Evolutionary conservation across 2,797 vertebrate genomes (phyloP).

Genomic region (Galaxias olidus): DNA sequence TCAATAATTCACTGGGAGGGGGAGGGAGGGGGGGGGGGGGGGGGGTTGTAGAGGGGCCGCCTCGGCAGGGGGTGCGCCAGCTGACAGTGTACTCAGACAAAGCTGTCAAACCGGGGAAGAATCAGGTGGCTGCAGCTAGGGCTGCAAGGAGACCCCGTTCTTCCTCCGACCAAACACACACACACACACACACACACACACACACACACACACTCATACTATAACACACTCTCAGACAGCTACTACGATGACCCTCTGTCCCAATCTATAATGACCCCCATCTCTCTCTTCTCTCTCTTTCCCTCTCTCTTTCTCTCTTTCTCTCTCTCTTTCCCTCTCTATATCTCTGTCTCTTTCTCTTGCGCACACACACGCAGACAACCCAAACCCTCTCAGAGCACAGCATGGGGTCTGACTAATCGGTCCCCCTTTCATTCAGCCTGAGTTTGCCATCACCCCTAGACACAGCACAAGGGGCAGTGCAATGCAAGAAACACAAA

Average conservation of each 20-base stretch:
- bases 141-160: not conserved
- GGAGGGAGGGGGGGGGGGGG: slow-evolving; percentile 53
- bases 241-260: too few species aligned
- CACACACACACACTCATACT: slow-evolving; percentile 25
- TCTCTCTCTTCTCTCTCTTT: too few species aligned
- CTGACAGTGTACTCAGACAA: slow-evolving; percentile 69
- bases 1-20: slow-evolving; percentile 75
- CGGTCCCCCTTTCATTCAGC: slow-evolving; percentile 2
- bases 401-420: slow-evolving; percentile 7
- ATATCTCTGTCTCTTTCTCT: too few species aligned
- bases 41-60: slow-evolving; percentile 56
- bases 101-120: slow-evolving; percentile 64
- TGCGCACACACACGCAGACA: slow-evolving; percentile 8
- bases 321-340: too few species aligned
- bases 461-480: not conserved
- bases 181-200: slow-evolving; percentile 15
- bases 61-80: slow-evolving; percentile 65
- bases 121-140: slow-evolving; percentile 57
- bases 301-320: too few species aligned
- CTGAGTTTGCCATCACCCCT: not conserved
- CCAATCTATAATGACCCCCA: too few species aligned
- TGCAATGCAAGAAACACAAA: slow-evolving; percentile 14
- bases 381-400: slow-evolving; percentile 6
- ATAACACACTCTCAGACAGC: slow-evolving; percentile 11
- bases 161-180: slow-evolving; percentile 2